Conservation (phyloP, 1,140 invertebrate species). For the Scaptomyza pallida region DNA sequence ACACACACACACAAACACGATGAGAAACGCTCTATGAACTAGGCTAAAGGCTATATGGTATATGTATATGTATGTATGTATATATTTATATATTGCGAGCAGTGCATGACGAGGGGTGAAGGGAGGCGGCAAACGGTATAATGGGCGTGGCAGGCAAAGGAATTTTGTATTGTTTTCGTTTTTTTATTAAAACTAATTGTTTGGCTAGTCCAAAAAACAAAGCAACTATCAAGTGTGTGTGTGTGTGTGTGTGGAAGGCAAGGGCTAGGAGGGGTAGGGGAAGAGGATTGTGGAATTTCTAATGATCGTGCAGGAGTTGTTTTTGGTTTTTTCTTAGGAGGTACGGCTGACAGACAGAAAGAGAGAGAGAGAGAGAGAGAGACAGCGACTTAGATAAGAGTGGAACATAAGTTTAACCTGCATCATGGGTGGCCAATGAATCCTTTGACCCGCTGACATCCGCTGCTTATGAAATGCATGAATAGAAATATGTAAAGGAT, state of each 20-base stretch:
- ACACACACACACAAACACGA: background rate
- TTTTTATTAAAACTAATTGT: too few relatives aligned
- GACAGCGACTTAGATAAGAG: conserved; percentile 4
- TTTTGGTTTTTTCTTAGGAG: background rate
- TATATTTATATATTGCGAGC: too few relatives aligned
- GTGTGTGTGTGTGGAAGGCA: background rate
- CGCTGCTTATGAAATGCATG: conserved; percentile 86
- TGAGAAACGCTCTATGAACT: background rate
- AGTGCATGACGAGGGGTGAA: background rate
- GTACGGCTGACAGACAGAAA: background rate
- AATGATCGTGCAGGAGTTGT: conserved; percentile 20
- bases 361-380: background rate
- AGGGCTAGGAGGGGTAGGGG: background rate
- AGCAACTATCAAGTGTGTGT: background rate
- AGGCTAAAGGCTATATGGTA: background rate
- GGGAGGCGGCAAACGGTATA: background rate
- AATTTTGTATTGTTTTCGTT: background rate
- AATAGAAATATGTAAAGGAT: conserved; percentile 63
- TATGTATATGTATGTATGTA: background rate
- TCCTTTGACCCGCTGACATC: conserved; percentile 91
- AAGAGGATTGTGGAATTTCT: background rate
- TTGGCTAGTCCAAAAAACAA: too few relatives aligned
- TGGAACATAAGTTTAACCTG: conserved; percentile 85
- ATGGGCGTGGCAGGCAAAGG: background rate
- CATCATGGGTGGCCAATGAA: conserved; percentile 90